These are phyloP conservation scores for Loris lydekkerianus DNA, from an alignment of 2,797 vertebrate genomes.

Conservation along the genomic window DNA sequence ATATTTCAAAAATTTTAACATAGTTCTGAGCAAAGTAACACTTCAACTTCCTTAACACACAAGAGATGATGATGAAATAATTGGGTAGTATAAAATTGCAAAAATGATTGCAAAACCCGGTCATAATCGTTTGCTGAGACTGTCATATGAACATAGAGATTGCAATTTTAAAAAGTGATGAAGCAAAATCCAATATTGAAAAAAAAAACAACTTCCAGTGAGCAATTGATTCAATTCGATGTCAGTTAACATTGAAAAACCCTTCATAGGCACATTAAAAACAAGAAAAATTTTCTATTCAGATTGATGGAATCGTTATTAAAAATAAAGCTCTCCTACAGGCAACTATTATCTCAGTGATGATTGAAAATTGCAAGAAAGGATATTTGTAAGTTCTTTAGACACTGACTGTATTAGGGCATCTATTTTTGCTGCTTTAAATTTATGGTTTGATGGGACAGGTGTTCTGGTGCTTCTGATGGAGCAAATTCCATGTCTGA, in stretches of 20 bases:
- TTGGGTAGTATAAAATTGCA: neutral
- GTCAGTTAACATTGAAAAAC: constrained; percentile 43
- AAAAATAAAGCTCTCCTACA: neutral
- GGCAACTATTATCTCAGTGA: neutral
- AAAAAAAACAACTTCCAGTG: neutral
- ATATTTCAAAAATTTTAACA: constrained; percentile 1
- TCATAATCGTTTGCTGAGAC: neutral
- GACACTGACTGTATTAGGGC: neutral
- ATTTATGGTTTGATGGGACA: neutral
- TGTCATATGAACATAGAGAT: neutral
- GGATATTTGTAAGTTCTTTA: neutral
- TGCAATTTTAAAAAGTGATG: constrained; percentile 10
- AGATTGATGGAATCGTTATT: neutral
- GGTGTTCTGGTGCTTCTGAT: neutral
- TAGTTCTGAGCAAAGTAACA: constrained; percentile 41
- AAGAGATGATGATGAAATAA: neutral
- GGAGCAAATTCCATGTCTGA: neutral
- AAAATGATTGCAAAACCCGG: constrained; percentile 30
- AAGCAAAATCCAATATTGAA: constrained; percentile 12
- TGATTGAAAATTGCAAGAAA: neutral
- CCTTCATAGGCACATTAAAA: constrained; percentile 14
- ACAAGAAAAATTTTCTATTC: constrained; percentile 1
- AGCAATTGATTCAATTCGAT: neutral
- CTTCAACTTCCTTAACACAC: neutral
- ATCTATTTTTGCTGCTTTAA: constrained; percentile 12